phyloP scores from a whole-genome alignment of 2,113 vertebrate genomes.

The Grantiella picta region DNA sequence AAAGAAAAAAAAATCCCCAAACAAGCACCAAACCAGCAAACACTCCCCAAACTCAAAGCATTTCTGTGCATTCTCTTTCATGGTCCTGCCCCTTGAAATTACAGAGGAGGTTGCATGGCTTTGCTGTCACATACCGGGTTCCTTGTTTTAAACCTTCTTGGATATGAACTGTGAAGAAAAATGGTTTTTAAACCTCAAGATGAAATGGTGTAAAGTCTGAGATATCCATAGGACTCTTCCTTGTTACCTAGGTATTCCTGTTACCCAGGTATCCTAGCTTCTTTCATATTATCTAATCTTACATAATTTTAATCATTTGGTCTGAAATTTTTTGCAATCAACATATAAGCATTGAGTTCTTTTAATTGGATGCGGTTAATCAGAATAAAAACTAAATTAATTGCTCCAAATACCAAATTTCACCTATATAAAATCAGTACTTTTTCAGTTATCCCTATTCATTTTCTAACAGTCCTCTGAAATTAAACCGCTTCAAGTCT shows the following conservation, averaged over 20 bases:
- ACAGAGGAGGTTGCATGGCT: not conserved
- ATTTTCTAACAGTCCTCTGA: not conserved
- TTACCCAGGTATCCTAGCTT: not conserved
- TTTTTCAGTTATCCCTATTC: not conserved
- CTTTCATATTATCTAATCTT: not conserved
- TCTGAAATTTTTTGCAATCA: not conserved
- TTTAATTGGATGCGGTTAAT: not conserved
- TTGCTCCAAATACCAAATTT: not conserved
- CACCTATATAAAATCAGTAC: not conserved
- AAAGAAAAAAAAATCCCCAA: not conserved
- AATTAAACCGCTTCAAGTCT: not conserved
- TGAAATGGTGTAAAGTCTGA: not conserved
- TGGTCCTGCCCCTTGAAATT: not conserved
- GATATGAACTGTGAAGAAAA: not conserved
- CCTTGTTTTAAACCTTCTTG: not conserved
- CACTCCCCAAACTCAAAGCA: not conserved
- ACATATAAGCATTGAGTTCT: not conserved
- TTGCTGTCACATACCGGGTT: not conserved
- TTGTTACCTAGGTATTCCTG: not conserved
- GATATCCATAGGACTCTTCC: not conserved
- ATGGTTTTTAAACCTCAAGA: not conserved
- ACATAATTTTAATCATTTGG: fast-evolving
- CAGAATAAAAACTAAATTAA: not conserved
- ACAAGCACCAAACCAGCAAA: not conserved
- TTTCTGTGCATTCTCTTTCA: not conserved